A percentile compares a stretch with the other conserved stretches of the same genome.
Evolutionary conservation across 2,888 invertebrate genomes (phyloP).

Genomic region (Crossocerus cetratus): DNA sequence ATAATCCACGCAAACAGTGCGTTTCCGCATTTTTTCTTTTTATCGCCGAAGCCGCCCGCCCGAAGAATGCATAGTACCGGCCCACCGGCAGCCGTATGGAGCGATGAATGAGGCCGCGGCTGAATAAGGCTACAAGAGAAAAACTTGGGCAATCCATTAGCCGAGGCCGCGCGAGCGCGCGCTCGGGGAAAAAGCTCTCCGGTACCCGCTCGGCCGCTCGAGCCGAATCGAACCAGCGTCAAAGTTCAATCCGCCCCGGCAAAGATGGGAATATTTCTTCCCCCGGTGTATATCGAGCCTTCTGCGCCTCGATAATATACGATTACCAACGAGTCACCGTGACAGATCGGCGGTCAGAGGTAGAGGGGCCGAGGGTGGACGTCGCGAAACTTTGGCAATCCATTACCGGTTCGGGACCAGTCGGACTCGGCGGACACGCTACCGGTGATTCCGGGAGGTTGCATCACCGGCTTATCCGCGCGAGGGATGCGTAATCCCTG

Average conservation of each 20-base stretch:
- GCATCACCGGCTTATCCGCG: background rate
- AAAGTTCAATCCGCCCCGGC: conserved; percentile 65
- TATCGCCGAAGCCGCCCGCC: background rate
- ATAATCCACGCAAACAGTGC: no score
- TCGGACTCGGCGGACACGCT: background rate
- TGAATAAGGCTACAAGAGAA: conserved; percentile 51
- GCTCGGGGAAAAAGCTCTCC: conserved; percentile 36
- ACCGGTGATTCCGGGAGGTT: conserved; percentile 18
- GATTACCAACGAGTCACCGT: conserved; percentile 18
- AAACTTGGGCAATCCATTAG: conserved; percentile 57
- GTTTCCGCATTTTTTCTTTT: background rate
- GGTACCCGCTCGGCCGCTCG: conserved; percentile 34
- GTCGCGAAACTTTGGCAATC: conserved; percentile 32
- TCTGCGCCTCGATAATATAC: conserved; percentile 18
- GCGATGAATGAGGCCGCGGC: conserved; percentile 38
- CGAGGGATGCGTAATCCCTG: conserved; percentile 7
- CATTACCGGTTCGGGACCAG: conserved; percentile 33
- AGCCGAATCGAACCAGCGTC: conserved; percentile 60
- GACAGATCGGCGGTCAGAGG: conserved; percentile 6
- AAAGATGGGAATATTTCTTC: conserved; percentile 33
- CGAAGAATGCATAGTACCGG: background rate
- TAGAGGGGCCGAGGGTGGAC: conserved; percentile 6
- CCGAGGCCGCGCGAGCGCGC: conserved; percentile 32
- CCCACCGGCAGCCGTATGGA: background rate
- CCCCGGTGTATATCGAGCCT: background rate